phyloP scores from a whole-genome alignment of 2,113 vertebrate genomes.

The Pseudorasbora parva region DNA sequence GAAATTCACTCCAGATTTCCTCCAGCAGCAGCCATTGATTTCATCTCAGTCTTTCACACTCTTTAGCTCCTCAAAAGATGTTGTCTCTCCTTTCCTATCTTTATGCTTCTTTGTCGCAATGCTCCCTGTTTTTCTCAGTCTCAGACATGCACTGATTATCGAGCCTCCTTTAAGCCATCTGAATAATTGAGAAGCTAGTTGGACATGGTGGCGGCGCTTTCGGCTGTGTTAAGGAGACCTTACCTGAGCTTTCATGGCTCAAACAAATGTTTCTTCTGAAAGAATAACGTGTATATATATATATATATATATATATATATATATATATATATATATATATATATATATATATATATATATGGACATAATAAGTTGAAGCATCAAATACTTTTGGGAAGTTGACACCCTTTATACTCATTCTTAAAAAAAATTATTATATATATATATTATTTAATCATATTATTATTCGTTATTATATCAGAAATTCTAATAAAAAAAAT shows the following conservation, averaged over 20 bases:
- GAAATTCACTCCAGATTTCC: conserved; percentile 76
- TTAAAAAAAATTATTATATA: no score
- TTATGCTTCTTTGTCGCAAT: neutral
- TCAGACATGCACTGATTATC: conserved; percentile 65
- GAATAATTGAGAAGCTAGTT: conserved; percentile 79
- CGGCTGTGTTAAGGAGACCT: conserved; percentile 45
- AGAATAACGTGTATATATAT: neutral
- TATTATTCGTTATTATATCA: no score
- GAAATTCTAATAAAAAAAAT: no score
- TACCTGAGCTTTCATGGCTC: neutral
- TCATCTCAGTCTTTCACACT: conserved; percentile 74
- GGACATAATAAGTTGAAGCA: neutral
- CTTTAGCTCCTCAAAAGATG: conserved; percentile 39
- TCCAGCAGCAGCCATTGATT: conserved; percentile 74
- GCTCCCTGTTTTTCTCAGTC: conserved; percentile 3
- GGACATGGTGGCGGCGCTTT: conserved; percentile 45
- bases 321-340: no score
- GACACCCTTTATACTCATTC: neutral
- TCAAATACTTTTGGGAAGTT: neutral
- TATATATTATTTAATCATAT: no score
- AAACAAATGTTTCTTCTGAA: neutral
- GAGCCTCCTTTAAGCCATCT: conserved; percentile 69
- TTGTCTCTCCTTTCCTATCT: conserved; percentile 11
- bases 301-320: no score
- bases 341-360: neutral